Base-by-base conservation (phyloP, 1,140 invertebrate genomes). In the Mizuhopecten yessoensis region DNA sequence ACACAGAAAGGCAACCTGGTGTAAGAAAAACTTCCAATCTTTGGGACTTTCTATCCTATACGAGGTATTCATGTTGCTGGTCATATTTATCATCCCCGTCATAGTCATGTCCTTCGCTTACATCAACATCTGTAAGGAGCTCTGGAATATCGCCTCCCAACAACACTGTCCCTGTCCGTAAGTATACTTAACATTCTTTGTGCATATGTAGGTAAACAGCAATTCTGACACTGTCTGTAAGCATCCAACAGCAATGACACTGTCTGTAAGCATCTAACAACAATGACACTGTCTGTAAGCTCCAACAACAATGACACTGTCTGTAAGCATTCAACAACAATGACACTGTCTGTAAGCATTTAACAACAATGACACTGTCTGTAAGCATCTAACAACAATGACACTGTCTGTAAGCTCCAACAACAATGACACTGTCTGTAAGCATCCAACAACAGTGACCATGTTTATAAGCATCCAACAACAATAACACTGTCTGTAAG, bases 51-150 rank as follows among this genome's bases (percentile, higher is more conserved):
- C 97, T 97, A 96, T 96, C 34, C 94, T 97, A 29, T 97, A 98
- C 94, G 98, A 98, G 94, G 94, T 98, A 0, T 98, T 98, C 94
- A 97, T 98, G 97, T 95, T 98, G 13, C 89, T 97, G 0, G 90
- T 98, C 13, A 97, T 98, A 23, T 96, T 98, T 0, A 94, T 98
- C 0, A 93, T 97, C 0, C 98, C 98, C 0, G 96, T 97, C 7
- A 94, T 95, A 34, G 97, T 98, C 39, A 98, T 98, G 98, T 97
- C 96, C 2, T 97, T 97, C 89, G 97, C 98, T 87, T 98, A 98
- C 94, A 96, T 97, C 13, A 96, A 97, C 90, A 98, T 98, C 92
- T 98, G 97, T 94, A 97, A 97, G 95, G 97, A 98, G 95, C 97
- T 98, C 39, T 98, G 97, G 95, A 93, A 95, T 36, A 95, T 97